Percentiles rank a stretch among this genome's conserved stretches.
phyloP scores from a whole-genome alignment of 2,113 vertebrate species.

The Pedionomus torquatus region DNA sequence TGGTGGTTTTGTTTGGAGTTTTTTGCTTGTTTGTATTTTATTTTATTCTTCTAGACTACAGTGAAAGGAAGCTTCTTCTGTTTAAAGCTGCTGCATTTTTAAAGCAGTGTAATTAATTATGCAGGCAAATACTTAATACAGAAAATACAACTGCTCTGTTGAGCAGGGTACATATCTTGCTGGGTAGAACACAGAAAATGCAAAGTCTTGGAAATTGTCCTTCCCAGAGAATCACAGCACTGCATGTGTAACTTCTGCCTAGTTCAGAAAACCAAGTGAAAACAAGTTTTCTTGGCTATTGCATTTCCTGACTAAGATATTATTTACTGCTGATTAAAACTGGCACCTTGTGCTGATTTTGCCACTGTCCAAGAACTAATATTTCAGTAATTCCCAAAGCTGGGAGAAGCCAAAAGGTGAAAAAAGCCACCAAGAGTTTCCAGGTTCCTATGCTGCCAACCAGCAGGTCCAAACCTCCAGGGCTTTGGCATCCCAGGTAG shows the following conservation, averaged over 20 bases:
- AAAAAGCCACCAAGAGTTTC: background rate
- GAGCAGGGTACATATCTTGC: background rate
- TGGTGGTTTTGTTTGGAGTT: background rate
- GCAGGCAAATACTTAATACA: background rate
- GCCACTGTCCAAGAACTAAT: background rate
- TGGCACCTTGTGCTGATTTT: background rate
- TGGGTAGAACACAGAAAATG: background rate
- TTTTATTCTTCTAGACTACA: background rate
- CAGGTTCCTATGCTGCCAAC: background rate
- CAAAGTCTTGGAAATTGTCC: background rate
- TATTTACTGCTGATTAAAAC: background rate
- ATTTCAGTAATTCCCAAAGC: background rate
- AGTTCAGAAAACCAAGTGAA: background rate
- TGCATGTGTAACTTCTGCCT: background rate
- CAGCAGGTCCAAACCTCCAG: background rate
- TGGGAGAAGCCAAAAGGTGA: background rate
- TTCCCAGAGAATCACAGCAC: background rate
- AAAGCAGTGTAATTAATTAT: background rate
- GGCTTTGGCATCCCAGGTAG: background rate
- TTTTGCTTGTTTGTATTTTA: background rate
- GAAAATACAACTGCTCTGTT: background rate
- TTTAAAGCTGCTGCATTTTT: background rate
- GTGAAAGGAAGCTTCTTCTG: background rate
- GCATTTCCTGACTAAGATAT: background rate
- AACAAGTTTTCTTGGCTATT: background rate